phyloP scores from a whole-genome alignment of 2,113 vertebrate species.

The Xenopus laevis region DNA sequence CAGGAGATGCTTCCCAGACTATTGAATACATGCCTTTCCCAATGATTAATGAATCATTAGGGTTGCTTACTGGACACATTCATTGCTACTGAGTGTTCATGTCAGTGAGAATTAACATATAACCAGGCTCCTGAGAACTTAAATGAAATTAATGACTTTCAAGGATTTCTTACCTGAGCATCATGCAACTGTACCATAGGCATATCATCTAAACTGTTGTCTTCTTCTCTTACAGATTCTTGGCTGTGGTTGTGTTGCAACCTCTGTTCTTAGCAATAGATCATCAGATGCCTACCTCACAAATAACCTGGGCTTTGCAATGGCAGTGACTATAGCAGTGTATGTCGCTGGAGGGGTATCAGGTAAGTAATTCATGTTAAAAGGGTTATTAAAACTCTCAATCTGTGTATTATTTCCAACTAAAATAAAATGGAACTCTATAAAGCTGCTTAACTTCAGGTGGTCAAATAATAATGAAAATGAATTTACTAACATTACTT shows the following conservation, averaged over 20 bases:
- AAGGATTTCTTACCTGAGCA: too few relatives aligned
- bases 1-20: neutral
- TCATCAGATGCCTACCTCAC: constrained; percentile 69
- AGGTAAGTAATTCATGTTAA: constrained; percentile 66
- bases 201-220: too few relatives aligned
- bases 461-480: too few relatives aligned
- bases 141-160: neutral
- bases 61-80: neutral
- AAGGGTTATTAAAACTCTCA: too few relatives aligned
- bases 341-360: constrained; percentile 87
- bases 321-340: constrained; percentile 81
- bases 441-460: too few relatives aligned
- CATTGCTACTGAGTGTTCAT: neutral
- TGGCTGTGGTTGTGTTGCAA: constrained; percentile 86
- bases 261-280: constrained; percentile 80
- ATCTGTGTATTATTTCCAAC: too few relatives aligned
- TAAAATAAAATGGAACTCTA: too few relatives aligned
- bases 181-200: too few relatives aligned
- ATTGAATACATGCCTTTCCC: neutral
- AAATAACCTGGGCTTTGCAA: constrained; percentile 77
- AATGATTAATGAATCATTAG: neutral
- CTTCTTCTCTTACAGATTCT: constrained; percentile 71
- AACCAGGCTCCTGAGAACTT: neutral
- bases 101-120: neutral
- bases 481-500: too few relatives aligned